phyloP scores from a whole-genome alignment of 2,113 vertebrate genomes.

The Gavialis gangeticus region DNA sequence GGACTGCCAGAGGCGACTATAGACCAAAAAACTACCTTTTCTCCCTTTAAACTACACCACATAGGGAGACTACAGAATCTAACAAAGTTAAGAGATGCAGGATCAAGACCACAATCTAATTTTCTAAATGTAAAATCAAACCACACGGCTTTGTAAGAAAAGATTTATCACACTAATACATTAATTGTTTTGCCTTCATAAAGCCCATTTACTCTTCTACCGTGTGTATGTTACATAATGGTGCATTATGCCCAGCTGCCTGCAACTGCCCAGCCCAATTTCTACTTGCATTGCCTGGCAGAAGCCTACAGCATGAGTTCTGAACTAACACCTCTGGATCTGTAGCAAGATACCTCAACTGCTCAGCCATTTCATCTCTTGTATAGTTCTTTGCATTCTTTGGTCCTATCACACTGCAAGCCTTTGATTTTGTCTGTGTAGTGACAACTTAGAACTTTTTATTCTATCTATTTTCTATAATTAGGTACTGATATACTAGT shows the following conservation, averaged over 20 bases:
- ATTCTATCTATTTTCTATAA: neutral
- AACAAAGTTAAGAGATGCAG: neutral
- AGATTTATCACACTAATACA: neutral
- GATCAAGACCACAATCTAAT: neutral
- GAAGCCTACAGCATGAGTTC: too few relatives aligned
- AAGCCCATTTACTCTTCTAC: neutral
- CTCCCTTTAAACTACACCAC: neutral
- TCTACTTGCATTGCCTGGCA: too few relatives aligned
- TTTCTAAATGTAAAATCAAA: neutral
- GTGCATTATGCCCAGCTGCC: too few relatives aligned
- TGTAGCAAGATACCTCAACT: too few relatives aligned
- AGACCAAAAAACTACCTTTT: neutral
- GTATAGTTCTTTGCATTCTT: too few relatives aligned
- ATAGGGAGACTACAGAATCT: neutral
- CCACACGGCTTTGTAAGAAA: neutral
- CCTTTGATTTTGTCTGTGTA: neutral
- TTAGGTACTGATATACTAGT: neutral
- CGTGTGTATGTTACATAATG: too few relatives aligned
- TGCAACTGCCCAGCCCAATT: too few relatives aligned
- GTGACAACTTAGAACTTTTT: neutral
- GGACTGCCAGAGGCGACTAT: neutral
- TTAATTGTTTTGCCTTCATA: neutral
- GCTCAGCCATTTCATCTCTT: too few relatives aligned
- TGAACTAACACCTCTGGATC: too few relatives aligned
- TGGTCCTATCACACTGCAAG: too few relatives aligned